Conservation (phyloP, 2,113 vertebrate genomes). For the Corvus hawaiiensis region DNA sequence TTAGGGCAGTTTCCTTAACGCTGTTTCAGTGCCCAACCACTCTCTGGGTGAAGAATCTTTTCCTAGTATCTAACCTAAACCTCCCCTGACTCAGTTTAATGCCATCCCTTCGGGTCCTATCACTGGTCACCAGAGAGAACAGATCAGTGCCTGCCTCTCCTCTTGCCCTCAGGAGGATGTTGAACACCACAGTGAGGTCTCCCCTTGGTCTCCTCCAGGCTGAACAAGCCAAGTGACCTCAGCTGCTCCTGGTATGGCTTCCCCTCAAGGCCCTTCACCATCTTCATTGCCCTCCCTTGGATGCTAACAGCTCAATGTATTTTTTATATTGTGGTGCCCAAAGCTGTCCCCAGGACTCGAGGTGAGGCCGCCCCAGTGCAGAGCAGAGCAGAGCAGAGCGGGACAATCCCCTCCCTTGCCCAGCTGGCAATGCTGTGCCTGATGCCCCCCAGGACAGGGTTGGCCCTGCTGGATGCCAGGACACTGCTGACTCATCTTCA, state of each 20-base stretch:
- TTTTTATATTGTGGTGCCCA: background rate
- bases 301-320: background rate
- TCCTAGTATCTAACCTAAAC: background rate
- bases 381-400: background rate
- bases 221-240: background rate
- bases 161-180: background rate
- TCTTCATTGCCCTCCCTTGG: background rate
- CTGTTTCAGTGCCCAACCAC: background rate
- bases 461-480: background rate
- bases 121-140: background rate
- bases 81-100: background rate
- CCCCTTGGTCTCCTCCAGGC: background rate
- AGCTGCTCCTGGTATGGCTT: background rate
- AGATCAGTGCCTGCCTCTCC: background rate
- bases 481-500: background rate
- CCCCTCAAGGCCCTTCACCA: background rate
- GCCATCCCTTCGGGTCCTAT: background rate
- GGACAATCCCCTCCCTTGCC: background rate
- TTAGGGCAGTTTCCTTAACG: background rate
- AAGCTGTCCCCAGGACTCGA: rapidly evolving
- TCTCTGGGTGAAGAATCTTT: background rate
- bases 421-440: rapidly evolving
- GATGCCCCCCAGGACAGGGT: rapidly evolving
- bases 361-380: rapidly evolving
- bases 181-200: background rate